A percentile compares a stretch with the other conserved stretches of the same genome.
These are phyloP conservation scores for Bombus superbus DNA, from an alignment of 1,140 invertebrate species.

Conservation along the genomic window DNA sequence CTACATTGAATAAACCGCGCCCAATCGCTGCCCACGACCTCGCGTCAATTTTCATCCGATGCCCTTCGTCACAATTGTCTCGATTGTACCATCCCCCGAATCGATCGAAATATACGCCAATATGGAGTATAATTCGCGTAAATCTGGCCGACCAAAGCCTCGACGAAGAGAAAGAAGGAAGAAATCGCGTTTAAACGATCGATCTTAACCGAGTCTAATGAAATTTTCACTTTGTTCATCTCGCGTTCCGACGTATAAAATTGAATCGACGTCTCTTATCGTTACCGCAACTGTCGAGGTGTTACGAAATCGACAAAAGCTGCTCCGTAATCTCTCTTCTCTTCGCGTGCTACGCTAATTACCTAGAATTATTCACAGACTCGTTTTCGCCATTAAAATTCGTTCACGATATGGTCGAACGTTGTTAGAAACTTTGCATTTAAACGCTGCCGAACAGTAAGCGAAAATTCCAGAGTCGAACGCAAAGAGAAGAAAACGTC, in stretches of 20 bases:
- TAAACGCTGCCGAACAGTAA: accelerated
- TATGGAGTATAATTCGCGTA: background rate
- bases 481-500: background rate
- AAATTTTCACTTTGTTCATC: no score
- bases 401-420: background rate
- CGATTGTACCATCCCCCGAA: background rate
- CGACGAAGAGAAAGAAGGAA: no score
- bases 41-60: constrained; percentile 28
- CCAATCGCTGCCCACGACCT: constrained; percentile 29
- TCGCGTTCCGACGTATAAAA: no score
- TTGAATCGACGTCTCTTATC: no score
- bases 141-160: background rate
- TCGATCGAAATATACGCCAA: constrained; percentile 4
- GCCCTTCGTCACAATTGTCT: constrained; percentile 6
- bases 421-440: background rate
- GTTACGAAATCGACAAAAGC: no score
- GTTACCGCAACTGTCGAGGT: no score
- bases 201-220: background rate
- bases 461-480: background rate
- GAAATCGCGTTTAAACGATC: background rate
- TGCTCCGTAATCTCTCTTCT: no score
- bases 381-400: background rate
- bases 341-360: accelerated
- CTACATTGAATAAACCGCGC: constrained; percentile 39
- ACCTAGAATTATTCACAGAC: no score